Base-by-base conservation (phyloP, 1,140 invertebrate species). In the Pogonus chalceus region DNA sequence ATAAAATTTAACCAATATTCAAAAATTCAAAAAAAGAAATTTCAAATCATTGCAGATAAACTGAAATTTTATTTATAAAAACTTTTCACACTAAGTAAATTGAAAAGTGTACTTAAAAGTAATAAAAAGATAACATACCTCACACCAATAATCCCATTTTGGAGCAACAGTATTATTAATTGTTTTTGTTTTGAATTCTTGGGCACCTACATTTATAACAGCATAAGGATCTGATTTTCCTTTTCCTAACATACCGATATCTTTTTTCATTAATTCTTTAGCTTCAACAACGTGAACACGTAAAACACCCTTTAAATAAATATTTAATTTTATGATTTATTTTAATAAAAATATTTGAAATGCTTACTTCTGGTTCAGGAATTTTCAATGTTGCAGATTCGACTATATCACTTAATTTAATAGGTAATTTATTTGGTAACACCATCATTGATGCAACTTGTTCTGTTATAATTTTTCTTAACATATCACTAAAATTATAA, bases 171-270 rank as follows among this genome's bases (percentile, higher is more conserved):
- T 90, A 69, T 94, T 95, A 63, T 92, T 84, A 60, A 96, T 94
- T 7, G 87, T 89, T 67, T 81, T 76, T 0, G 93, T 96, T 64
- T 84, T 84, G 69, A 90, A 94, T 70, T 88, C 84, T 71, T 92
- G 86, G 0, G 90, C 84, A 47, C 92, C 92, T 48, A 96, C 87
- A 60, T 80, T 85, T 61, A 94, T 78, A 49, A 94, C 80, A 21
- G 87, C 86, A 72, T 97, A 97, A 2, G 94, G 94, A 77, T 97
- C 94, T 2, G 91, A 95, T 74, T 96, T 96, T 61, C 91, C 91
- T 75, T 93, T 93, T 65, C 92, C 91, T 55, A 96, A 70, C 62
- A 97, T 74, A 39, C 88, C 81, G 57, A 96, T 87, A 71, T 91
- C 88, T 73, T 90, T 91, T 65, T 88, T 94, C 81, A 92, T 91